Conservation (phyloP, 35 echinoderm and acorn worm genomes). For the Diadema setosum region DNA sequence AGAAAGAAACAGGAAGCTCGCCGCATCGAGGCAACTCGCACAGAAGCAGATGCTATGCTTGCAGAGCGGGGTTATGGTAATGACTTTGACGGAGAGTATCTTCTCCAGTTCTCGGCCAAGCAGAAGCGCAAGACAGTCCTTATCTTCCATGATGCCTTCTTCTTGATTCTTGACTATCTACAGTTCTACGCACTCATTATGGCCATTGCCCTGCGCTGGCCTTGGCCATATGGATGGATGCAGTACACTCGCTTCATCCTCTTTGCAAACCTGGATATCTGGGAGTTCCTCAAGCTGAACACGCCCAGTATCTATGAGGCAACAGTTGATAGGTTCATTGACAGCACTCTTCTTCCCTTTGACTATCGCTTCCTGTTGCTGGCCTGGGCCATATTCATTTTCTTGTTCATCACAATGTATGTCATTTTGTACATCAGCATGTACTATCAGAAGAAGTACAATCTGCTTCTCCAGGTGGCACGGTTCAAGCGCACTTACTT, state of each 20-base stretch:
- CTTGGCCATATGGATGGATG: constrained; percentile 90
- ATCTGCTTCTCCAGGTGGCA: constrained; percentile 76
- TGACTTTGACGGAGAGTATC: constrained; percentile 62
- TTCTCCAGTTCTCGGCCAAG: constrained; percentile 51
- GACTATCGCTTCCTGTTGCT: constrained; percentile 84
- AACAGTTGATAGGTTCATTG: constrained; percentile 65
- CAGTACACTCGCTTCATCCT: constrained; percentile 59
- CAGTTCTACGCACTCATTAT: constrained; percentile 90
- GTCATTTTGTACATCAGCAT: constrained; percentile 74
- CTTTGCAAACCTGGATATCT: constrained; percentile 84
- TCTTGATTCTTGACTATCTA: constrained; percentile 72
- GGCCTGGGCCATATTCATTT: constrained; percentile 61
- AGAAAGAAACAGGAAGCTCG: constrained; percentile 61
- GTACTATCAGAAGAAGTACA: constrained; percentile 88
- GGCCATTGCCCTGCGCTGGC: constrained; percentile 77
- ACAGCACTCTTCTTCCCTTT: constrained; percentile 48
- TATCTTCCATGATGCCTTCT: constrained; percentile 63
- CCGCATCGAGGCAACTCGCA: constrained; percentile 8
- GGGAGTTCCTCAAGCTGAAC: constrained; percentile 90
- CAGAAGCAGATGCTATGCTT: constrained; percentile 64
- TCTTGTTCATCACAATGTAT: constrained; percentile 48
- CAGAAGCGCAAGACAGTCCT: constrained; percentile 79
- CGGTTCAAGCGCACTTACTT: constrained; percentile 67
- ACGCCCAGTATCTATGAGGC: constrained; percentile 61
- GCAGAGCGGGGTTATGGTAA: constrained; percentile 62